Evolutionary conservation across 1,140 invertebrate genomes (phyloP).

Genomic region (Cheumatopsyche charites): DNA sequence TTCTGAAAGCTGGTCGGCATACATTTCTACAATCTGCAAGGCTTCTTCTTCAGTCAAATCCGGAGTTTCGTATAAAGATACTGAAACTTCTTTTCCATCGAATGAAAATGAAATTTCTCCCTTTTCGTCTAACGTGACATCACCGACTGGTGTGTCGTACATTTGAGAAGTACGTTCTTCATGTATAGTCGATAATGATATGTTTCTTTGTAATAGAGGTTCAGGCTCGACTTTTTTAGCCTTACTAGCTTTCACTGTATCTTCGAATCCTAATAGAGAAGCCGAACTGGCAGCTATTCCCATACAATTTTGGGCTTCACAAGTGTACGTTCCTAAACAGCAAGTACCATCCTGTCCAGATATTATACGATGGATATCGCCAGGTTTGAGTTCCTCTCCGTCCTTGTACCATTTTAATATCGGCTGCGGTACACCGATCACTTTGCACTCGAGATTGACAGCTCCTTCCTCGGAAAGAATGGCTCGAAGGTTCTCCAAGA

Average conservation of each 20-base stretch:
- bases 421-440: conserved; percentile 90
- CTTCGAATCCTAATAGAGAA: conserved; percentile 85
- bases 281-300: conserved; percentile 87
- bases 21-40: conserved; percentile 90
- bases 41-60: conserved; percentile 91
- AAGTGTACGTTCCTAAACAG: conserved; percentile 90
- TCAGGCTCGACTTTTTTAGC: conserved; percentile 61
- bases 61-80: conserved; percentile 89
- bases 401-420: conserved; percentile 91
- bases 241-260: conserved; percentile 64
- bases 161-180: conserved; percentile 89
- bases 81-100: conserved; percentile 89
- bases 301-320: conserved; percentile 92
- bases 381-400: conserved; percentile 84
- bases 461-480: conserved; percentile 85
- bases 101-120: conserved; percentile 88
- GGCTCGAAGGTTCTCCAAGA: conserved; percentile 82
- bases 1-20: conserved; percentile 88
- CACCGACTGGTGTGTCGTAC: conserved; percentile 79
- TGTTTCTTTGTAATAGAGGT: conserved; percentile 68
- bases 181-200: conserved; percentile 86
- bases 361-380: conserved; percentile 89
- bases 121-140: conserved; percentile 78
- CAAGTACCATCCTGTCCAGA: conserved; percentile 88
- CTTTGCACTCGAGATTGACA: conserved; percentile 91